Evolutionary conservation across 37 sponge, comb jelly and placozoan species (phyloP).

Genomic region (Axinella damicornis): DNA sequence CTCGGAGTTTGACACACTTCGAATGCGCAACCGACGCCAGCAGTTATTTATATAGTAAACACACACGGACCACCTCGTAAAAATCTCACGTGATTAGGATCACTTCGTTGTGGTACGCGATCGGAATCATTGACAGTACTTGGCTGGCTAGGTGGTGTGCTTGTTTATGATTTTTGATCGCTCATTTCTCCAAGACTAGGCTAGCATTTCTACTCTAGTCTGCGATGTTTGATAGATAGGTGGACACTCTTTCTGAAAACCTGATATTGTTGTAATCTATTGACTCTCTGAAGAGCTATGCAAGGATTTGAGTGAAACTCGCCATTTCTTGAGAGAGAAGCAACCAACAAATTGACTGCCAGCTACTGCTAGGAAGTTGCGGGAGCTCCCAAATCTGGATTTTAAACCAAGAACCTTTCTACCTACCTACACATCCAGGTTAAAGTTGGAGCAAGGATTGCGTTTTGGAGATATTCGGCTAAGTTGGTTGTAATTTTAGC

Average conservation of each 20-base stretch:
- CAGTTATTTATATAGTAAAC: conserved; percentile 30
- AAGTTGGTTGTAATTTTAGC: conserved; percentile 28
- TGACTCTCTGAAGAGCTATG: neutral
- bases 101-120: neutral
- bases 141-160: conserved; percentile 21
- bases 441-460: neutral
- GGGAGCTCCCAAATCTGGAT: conserved; percentile 4
- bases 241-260: neutral
- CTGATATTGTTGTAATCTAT: neutral
- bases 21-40: neutral
- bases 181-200: neutral
- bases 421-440: neutral
- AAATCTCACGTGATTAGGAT: conserved; percentile 44
- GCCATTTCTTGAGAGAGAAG: conserved; percentile 12
- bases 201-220: neutral
- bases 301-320: neutral
- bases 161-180: conserved; percentile 45
- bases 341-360: neutral
- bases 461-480: neutral
- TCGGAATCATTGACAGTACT: neutral
- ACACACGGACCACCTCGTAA: conserved; percentile 30
- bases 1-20: neutral
- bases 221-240: neutral
- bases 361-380: neutral
- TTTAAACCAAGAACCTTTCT: neutral